phyloP scores from a whole-genome alignment of 2,797 vertebrate genomes.

The Anguilla pacifica region DNA sequence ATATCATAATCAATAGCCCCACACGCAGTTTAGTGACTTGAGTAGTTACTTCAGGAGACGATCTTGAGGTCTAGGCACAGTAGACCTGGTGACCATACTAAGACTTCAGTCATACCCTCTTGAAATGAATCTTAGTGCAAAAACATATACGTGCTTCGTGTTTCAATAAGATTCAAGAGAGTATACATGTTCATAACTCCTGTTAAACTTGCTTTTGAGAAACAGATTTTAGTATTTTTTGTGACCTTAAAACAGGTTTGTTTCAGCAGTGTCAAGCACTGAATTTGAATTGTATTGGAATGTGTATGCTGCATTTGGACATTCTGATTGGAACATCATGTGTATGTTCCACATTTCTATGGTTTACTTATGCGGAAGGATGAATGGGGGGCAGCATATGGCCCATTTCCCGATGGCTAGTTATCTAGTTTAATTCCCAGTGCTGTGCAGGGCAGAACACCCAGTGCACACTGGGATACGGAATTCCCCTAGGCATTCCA shows the following conservation, averaged over 20 bases:
- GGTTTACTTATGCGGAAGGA: neutral
- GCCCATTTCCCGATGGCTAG: slow-evolving; percentile 42
- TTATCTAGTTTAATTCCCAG: slow-evolving; percentile 53
- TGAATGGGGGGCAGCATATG: slow-evolving; percentile 29
- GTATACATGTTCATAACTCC: too few species aligned
- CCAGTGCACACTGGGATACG: slow-evolving; percentile 56
- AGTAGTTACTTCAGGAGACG: neutral
- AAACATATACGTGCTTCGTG: too few species aligned
- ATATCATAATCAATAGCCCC: neutral
- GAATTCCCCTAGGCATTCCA: slow-evolving; percentile 66
- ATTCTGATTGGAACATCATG: neutral
- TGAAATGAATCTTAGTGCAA: neutral
- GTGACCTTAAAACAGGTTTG: neutral
- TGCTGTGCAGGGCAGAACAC: slow-evolving; percentile 45
- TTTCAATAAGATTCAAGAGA: too few species aligned
- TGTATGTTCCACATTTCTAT: neutral
- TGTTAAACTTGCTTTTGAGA: too few species aligned
- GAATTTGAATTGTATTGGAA: neutral
- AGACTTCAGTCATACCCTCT: slow-evolving; percentile 14
- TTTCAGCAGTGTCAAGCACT: neutral
- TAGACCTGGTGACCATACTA: slow-evolving; percentile 22
- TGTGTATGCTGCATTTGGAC: too few species aligned
- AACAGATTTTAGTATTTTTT: too few species aligned
- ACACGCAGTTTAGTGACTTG: neutral
- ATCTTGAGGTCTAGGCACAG: neutral